A percentile compares a stretch with the other conserved stretches of the same genome.
Evolutionary conservation across 2,888 invertebrate species (phyloP).

Genomic region (Cephonodes hylas): DNA sequence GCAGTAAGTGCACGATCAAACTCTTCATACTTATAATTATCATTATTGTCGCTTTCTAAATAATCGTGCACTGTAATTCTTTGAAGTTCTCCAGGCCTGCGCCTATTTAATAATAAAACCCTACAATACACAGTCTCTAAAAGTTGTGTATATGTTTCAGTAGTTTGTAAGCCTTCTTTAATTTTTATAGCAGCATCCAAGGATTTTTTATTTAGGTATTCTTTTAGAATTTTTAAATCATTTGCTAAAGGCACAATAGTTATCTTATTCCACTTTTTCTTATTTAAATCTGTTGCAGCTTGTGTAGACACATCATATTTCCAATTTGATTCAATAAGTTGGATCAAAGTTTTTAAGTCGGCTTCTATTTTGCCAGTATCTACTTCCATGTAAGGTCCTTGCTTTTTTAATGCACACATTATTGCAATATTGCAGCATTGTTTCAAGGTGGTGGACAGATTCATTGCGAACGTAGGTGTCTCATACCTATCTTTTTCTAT

Average conservation of each 20-base stretch:
- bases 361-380: no score
- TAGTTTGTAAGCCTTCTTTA: no score
- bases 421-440: no score
- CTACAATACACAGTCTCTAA: conserved; percentile 32
- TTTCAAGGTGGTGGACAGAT: no score
- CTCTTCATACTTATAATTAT: not conserved
- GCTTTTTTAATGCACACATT: no score
- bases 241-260: not conserved
- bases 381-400: no score
- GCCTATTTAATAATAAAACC: conserved; percentile 30
- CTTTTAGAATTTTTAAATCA: not conserved
- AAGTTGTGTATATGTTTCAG: conserved; percentile 26
- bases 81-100: conserved; percentile 31
- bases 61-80: conserved; percentile 26
- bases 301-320: not conserved
- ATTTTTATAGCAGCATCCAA: not conserved
- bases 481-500: no score
- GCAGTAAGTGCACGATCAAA: not conserved
- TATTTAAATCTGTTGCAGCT: not conserved
- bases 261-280: not conserved
- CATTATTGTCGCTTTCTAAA: conserved; percentile 20
- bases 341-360: no score
- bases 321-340: no score
- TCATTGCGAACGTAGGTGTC: no score
- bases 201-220: not conserved